Evolutionary conservation across 1,140 invertebrate species (phyloP).

Genomic region (Drosophila melanica): DNA sequence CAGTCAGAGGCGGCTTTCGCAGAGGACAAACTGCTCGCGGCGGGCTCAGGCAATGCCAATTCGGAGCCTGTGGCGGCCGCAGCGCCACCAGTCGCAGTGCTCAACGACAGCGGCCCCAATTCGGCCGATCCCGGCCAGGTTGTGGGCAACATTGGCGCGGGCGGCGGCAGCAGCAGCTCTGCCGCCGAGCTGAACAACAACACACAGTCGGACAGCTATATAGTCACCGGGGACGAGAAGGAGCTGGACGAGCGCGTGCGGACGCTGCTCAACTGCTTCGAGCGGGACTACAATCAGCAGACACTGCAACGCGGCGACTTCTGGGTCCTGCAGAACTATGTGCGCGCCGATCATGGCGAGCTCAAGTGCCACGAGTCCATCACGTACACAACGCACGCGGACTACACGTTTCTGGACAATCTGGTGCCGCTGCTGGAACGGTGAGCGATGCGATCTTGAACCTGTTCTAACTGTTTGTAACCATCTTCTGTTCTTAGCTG

Average conservation of each 20-base stretch:
- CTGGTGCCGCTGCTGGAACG: slow-evolving; percentile 91
- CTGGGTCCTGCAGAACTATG: slow-evolving; percentile 95
- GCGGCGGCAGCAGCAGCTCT: slow-evolving; percentile 13
- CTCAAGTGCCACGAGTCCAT: slow-evolving; percentile 92
- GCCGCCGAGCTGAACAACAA: slow-evolving; percentile 66
- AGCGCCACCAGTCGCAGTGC: slow-evolving; percentile 22
- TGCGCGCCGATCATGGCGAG: slow-evolving; percentile 87
- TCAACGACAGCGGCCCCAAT: slow-evolving; percentile 52
- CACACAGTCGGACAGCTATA: slow-evolving; percentile 68
- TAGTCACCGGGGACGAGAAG: slow-evolving; percentile 79
- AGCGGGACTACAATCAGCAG: slow-evolving; percentile 86
- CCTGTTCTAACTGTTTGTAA: too few relatives aligned
- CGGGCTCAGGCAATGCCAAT: slow-evolving; percentile 40
- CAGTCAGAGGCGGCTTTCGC: slow-evolving; percentile 55
- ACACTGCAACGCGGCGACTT: slow-evolving; percentile 93
- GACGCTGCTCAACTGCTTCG: slow-evolving; percentile 86
- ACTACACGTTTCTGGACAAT: slow-evolving; percentile 96
- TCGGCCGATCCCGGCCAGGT: slow-evolving; percentile 52
- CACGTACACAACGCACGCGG: slow-evolving; percentile 96
- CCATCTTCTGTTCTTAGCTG: slow-evolving; percentile 82
- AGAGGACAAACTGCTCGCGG: slow-evolving; percentile 50
- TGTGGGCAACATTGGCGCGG: slow-evolving; percentile 64
- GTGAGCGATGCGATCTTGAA: slow-evolving; percentile 72
- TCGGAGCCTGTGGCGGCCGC: slow-evolving; percentile 38
- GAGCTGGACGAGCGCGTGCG: slow-evolving; percentile 79